Evolutionary conservation across 2,888 invertebrate genomes (phyloP).

Genomic region (Morpho achilles): DNA sequence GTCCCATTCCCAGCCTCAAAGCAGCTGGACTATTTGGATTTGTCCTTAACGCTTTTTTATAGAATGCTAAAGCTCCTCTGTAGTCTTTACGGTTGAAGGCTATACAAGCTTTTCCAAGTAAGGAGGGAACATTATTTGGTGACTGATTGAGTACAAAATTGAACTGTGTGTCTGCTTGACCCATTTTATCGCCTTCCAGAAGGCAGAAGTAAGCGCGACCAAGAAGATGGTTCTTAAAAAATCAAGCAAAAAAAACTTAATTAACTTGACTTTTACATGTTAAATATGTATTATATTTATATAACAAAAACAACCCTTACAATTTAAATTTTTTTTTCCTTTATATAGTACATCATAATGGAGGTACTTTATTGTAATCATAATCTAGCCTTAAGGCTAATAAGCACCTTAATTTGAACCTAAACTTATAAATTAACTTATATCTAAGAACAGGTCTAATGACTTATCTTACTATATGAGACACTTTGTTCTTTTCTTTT

Average conservation of each 20-base stretch:
- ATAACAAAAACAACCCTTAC: too few species aligned
- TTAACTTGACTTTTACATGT: too few species aligned
- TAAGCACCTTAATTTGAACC: too few species aligned
- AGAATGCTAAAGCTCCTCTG: conserved; percentile 96
- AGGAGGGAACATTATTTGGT: conserved; percentile 96
- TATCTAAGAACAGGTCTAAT: too few species aligned
- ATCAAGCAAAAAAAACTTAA: not conserved
- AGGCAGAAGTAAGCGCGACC: conserved; percentile 99
- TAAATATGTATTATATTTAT: too few species aligned
- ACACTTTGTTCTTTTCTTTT: too few species aligned
- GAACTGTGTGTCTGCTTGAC: conserved; percentile 99
- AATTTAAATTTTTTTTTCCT: too few species aligned
- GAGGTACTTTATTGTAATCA: too few species aligned
- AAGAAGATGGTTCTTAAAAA: conserved; percentile 92
- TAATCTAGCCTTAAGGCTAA: too few species aligned
- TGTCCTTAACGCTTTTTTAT: conserved; percentile 97
- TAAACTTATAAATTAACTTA: too few species aligned
- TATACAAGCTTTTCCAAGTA: conserved; percentile 99
- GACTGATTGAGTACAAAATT: conserved; percentile 98
- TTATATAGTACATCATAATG: too few species aligned
- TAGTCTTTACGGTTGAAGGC: conserved; percentile 99
- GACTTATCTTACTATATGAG: too few species aligned
- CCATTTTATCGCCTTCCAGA: conserved; percentile 99
- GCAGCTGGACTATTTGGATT: conserved; percentile 98
- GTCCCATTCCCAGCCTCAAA: conserved; percentile 98